Percentiles rank a stretch among this genome's conserved stretches.
Evolutionary conservation across 2,888 invertebrate genomes (phyloP).

Genomic region (Caenorhabditis doughertyi): DNA sequence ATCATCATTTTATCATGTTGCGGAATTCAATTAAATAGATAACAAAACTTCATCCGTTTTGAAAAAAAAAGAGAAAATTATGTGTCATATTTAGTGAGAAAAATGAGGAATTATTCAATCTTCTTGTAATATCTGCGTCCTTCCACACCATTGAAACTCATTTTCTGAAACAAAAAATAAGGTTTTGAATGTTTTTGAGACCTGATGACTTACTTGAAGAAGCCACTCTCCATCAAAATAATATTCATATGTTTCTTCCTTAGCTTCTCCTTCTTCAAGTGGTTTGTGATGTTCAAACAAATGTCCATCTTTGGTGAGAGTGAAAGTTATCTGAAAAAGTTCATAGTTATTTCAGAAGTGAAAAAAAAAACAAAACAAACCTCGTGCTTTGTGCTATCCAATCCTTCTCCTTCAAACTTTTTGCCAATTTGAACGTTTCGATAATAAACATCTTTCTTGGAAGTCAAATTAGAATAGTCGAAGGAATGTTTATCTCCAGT

Average conservation of each 20-base stretch:
- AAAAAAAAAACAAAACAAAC: conserved; percentile 51
- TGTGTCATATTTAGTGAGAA: no score
- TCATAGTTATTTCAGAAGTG: conserved; percentile 23
- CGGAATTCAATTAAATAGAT: conserved; percentile 5
- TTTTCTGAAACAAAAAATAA: conserved; percentile 72
- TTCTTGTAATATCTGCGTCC: conserved; percentile 80
- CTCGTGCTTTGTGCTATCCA: conserved; percentile 79
- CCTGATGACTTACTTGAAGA: conserved; percentile 68
- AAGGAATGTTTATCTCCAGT: conserved; percentile 46
- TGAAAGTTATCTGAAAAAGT: conserved; percentile 73
- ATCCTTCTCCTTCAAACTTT: conserved; percentile 78
- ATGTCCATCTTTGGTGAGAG: conserved; percentile 64
- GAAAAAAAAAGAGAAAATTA: neutral
- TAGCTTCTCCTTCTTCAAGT: conserved; percentile 69
- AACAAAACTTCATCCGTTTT: conserved; percentile 7
- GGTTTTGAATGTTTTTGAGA: no score
- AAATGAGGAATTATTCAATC: conserved; percentile 52
- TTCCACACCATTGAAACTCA: conserved; percentile 76
- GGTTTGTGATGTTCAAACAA: conserved; percentile 75
- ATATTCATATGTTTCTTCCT: conserved; percentile 81
- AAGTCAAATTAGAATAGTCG: conserved; percentile 76
- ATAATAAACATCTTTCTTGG: conserved; percentile 81
- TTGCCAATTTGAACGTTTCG: conserved; percentile 75
- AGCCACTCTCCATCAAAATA: conserved; percentile 73
- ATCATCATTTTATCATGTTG: no score